Evolutionary conservation across 2,113 vertebrate genomes (phyloP).

Genomic region (Eretmochelys imbricata): DNA sequence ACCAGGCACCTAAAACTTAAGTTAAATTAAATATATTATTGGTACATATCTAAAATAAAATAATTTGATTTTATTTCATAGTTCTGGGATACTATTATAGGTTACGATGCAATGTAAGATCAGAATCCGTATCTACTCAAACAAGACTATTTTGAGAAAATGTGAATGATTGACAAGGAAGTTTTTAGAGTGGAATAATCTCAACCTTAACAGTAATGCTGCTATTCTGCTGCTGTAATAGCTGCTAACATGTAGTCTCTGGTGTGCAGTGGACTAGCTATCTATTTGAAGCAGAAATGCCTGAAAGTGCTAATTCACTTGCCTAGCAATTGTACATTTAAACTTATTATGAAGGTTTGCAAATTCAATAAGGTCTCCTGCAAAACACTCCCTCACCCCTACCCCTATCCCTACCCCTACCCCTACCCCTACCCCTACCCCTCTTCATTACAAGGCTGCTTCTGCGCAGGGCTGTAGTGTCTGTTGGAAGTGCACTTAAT

Average conservation of each 20-base stretch:
- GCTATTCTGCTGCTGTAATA: background rate
- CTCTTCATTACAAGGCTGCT: background rate
- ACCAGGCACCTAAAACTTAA: background rate
- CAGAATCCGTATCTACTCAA: background rate
- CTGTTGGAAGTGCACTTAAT: background rate
- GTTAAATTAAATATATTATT: background rate
- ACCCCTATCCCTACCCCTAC: too few relatives aligned
- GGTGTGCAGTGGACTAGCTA: background rate
- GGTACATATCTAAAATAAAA: background rate
- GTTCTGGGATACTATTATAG: background rate
- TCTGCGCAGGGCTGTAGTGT: background rate
- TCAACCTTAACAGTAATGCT: background rate
- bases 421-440: background rate
- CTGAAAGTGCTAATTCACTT: constrained; percentile 31
- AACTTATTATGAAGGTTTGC: rapidly evolving
- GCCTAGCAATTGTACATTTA: background rate
- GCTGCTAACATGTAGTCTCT: background rate
- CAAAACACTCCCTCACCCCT: background rate
- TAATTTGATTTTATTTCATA: background rate
- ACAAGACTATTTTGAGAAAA: background rate
- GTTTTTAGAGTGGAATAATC: constrained; percentile 25
- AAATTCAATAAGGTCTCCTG: constrained; percentile 19
- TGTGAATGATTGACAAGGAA: background rate
- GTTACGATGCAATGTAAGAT: background rate
- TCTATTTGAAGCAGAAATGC: constrained; percentile 8